Evolutionary conservation across 1,140 invertebrate genomes (phyloP).

Genomic region (Trichonephila clavata): DNA sequence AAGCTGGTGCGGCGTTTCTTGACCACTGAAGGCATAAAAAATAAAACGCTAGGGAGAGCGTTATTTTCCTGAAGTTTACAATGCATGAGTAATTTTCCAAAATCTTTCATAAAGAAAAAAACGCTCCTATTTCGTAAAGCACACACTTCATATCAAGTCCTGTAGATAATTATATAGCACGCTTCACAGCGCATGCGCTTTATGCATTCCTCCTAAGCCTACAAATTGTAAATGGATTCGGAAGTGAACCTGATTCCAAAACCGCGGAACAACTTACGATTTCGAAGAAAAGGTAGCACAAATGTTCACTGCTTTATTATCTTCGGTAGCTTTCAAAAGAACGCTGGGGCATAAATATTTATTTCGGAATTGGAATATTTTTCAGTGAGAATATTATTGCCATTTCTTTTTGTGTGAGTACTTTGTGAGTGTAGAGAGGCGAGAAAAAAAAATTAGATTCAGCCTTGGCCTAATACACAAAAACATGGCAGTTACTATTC

Average conservation of each 20-base stretch:
- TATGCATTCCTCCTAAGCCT: background rate
- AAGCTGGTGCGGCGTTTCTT: background rate
- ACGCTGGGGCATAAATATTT: background rate
- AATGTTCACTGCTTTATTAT: background rate
- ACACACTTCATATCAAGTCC: background rate
- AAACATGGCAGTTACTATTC: background rate
- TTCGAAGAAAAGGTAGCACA: background rate
- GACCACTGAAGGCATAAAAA: background rate
- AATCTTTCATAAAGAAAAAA: background rate
- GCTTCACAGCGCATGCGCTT: slow-evolving; percentile 20
- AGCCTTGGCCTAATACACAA: slow-evolving; percentile 13
- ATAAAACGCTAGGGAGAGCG: background rate
- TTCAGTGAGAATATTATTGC: background rate
- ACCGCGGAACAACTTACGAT: background rate
- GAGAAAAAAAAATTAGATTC: background rate
- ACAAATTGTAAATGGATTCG: slow-evolving; percentile 1
- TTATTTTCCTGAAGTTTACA: background rate
- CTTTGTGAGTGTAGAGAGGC: background rate
- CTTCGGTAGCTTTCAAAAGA: slow-evolving; percentile 13
- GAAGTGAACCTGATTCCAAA: background rate
- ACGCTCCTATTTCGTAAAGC: background rate
- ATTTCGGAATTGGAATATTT: background rate
- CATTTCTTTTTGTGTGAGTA: background rate
- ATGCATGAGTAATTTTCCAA: slow-evolving; percentile 16
- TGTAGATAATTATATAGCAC: background rate